Percentiles rank a stretch among this genome's conserved stretches.
Evolutionary conservation across 2,113 vertebrate genomes (phyloP).

Genomic region (Callospermophilus lateralis): DNA sequence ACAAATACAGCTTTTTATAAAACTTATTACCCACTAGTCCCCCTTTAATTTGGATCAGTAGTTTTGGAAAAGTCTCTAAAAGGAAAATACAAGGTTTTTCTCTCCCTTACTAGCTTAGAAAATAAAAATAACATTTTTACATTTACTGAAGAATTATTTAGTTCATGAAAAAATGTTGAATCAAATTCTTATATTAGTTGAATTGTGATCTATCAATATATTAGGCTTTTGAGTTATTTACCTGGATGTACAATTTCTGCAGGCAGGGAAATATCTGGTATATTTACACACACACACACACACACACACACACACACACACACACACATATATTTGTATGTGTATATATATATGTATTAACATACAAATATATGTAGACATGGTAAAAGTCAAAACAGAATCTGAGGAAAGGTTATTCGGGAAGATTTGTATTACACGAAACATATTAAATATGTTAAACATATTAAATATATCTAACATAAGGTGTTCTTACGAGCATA

Average conservation of each 20-base stretch:
- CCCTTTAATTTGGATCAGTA: background rate
- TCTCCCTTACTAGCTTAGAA: background rate
- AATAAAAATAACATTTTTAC: slow-evolving; percentile 36
- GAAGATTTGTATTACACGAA: background rate
- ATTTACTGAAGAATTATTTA: slow-evolving; percentile 40
- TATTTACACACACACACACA: too few relatives aligned
- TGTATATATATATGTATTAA: too few relatives aligned
- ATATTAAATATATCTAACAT: background rate
- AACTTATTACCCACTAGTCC: background rate
- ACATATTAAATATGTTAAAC: background rate
- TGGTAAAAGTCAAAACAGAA: background rate
- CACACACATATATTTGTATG: too few relatives aligned
- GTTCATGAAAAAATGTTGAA: background rate
- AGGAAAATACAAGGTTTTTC: background rate
- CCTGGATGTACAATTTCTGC: background rate
- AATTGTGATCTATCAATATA: slow-evolving; percentile 34
- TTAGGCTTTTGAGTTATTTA: slow-evolving; percentile 50
- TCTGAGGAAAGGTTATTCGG: background rate
- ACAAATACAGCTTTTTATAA: slow-evolving; percentile 10
- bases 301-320: too few relatives aligned
- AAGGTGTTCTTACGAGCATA: background rate
- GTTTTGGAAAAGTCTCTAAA: background rate
- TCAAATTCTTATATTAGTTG: slow-evolving; percentile 27
- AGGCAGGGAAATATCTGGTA: background rate
- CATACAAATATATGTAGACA: background rate